Conservation (phyloP, 2,797 vertebrate species). For the Hirundo rustica region DNA sequence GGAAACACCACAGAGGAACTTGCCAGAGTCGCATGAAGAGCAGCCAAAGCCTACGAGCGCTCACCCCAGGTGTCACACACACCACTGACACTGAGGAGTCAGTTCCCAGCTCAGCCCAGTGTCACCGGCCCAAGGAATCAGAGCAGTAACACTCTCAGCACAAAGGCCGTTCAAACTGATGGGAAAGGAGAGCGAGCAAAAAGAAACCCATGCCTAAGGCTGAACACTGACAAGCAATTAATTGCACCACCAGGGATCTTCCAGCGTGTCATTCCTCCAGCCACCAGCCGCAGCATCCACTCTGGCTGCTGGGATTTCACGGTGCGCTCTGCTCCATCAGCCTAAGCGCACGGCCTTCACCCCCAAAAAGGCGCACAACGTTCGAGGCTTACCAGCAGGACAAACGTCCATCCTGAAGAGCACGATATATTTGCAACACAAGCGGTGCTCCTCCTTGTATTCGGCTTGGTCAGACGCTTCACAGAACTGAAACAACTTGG, state of each 20-base stretch:
- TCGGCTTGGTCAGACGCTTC: neutral
- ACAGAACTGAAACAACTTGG: slow-evolving; percentile 28
- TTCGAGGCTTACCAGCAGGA: slow-evolving; percentile 51
- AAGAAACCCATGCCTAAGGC: neutral
- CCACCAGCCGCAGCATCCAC: neutral
- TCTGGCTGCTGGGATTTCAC: neutral
- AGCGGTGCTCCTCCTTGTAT: neutral
- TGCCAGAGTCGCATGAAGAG: neutral
- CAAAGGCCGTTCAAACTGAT: fast-evolving
- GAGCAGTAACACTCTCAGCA: neutral
- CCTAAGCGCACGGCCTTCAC: neutral
- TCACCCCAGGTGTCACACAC: neutral
- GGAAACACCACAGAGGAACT: neutral
- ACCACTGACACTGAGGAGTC: fast-evolving
- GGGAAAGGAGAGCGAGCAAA: neutral
- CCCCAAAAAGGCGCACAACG: neutral
- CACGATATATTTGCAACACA: neutral
- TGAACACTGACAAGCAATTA: neutral
- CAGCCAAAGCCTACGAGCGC: neutral
- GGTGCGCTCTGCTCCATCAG: neutral
- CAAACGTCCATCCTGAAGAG: slow-evolving; percentile 53
- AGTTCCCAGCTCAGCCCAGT: neutral
- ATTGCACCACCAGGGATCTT: neutral
- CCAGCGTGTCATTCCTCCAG: neutral
- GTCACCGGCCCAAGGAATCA: neutral